A percentile compares a stretch with the other conserved stretches of the same genome.
These are phyloP conservation scores for Stichodactyla helianthus DNA, from an alignment of 64 coral and sea anemone genomes.

Conservation along the genomic window DNA sequence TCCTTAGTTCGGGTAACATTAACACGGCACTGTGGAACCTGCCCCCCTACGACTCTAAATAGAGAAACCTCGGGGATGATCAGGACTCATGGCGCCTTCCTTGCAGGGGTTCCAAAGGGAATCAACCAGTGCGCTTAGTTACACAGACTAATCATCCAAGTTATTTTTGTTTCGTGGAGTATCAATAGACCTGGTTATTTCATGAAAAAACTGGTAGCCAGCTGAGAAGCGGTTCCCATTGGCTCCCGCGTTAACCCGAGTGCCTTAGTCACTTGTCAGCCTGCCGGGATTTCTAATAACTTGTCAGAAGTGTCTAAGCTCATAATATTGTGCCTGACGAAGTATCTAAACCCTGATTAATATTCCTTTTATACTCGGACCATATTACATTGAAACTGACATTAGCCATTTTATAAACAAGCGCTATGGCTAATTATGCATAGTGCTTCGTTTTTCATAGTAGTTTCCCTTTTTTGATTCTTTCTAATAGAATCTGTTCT, in stretches of 20 bases:
- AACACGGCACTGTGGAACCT: neutral
- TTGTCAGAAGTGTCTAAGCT: neutral
- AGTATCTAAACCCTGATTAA: neutral
- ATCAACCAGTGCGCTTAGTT: neutral
- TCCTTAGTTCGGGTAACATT: neutral
- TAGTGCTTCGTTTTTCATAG: no score
- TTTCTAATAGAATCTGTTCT: no score
- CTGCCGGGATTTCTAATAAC: neutral
- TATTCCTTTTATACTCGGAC: neutral
- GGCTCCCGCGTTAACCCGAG: neutral
- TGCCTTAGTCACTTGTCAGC: neutral
- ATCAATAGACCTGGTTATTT: conserved; percentile 17
- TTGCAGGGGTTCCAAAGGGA: neutral
- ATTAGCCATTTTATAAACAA: neutral
- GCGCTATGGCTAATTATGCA: no score
- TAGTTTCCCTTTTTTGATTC: no score
- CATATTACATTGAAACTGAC: neutral
- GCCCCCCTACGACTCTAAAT: neutral
- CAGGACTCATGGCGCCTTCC: neutral
- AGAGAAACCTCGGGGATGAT: neutral
- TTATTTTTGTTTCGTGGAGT: neutral
- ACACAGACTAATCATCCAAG: neutral
- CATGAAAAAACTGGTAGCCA: conserved; percentile 8
- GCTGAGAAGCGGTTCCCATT: neutral
- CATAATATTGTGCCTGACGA: neutral